These are phyloP conservation scores for Rynchops niger DNA, from an alignment of 2,113 vertebrate species.

Conservation along the genomic window DNA sequence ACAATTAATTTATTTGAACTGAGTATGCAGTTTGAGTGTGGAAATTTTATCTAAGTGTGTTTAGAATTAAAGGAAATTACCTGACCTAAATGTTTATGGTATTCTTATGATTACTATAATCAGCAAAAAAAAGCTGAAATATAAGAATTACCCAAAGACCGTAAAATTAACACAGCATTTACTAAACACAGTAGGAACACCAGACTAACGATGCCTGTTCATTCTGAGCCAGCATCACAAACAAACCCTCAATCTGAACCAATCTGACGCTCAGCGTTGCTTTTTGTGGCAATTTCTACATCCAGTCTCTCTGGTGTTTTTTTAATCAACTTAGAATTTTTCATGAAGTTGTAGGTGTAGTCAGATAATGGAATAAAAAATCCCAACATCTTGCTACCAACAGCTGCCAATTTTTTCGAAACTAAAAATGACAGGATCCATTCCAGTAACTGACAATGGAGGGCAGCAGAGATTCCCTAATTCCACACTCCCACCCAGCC, in stretches of 20 bases:
- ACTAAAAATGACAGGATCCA: neutral
- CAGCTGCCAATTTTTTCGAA: neutral
- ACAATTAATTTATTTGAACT: neutral
- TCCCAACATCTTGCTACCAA: neutral
- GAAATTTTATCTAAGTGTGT: neutral
- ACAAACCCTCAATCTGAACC: neutral
- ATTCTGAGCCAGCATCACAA: neutral
- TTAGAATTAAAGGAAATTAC: neutral
- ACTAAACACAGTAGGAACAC: neutral
- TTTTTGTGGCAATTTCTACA: neutral
- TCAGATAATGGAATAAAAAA: neutral
- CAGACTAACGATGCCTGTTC: neutral
- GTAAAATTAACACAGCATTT: neutral
- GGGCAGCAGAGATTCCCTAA: neutral
- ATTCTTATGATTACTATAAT: neutral
- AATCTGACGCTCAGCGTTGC: fast-evolving
- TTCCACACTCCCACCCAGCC: too few relatives aligned
- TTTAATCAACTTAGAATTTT: neutral
- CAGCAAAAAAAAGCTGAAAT: neutral
- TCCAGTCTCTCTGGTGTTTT: neutral
- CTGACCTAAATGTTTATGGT: fast-evolving
- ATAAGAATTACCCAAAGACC: neutral
- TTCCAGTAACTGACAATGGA: neutral
- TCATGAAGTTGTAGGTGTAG: neutral
- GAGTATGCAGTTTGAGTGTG: neutral